Base-by-base conservation (phyloP, 2,888 invertebrate genomes). In the Meteorus colon region DNA sequence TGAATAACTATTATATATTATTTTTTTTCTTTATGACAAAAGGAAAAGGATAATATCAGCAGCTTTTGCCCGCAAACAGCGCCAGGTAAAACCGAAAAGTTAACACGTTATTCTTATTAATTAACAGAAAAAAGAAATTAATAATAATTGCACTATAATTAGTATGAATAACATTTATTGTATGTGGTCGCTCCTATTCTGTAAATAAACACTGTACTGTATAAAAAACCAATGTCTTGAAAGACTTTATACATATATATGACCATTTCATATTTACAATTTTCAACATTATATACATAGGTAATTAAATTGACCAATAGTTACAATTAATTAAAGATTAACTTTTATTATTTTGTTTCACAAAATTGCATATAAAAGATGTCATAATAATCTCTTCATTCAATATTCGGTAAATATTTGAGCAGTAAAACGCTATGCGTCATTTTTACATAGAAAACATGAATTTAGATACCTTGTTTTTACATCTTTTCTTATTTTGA, bases 171-270 rank as follows among this genome's bases (percentile, higher is more conserved):
- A 85, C 77, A 82, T 80, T 87, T 87, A 87, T 80, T 89, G 86
- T 88, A 89, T 88, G 87, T 89, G 86, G 85, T 88, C 87, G 87
- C 85, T 88, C 87, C 86, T 88, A 88, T 86, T 88, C 87, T 89
- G 89, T 89, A 89, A 89, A 89, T 89, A 89, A 89, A 89, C 82
- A 86, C 84, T 88, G 85, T 88, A 88, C 82, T 84, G 86, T 87
- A 86, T 86, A 86, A 88, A 85, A 80, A 55, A 76, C 24, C 24
- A 45, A 37, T 19, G 41, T 31, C 37, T 70, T 59, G 3, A 34
- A 3, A 59, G 14, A 34, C n/a, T 41, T 27, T 12, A 48, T 67
- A n/a, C 51, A 51, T 19, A 51, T 51, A n/a, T n/a, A 51, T 51
- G n/a, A n/a, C 16, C 14, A 51, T 60, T 29, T 29, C 29, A 62